These are phyloP conservation scores for Cyprinodon diabolis DNA, from an alignment of 2,797 vertebrate species.

Conservation along the genomic window DNA sequence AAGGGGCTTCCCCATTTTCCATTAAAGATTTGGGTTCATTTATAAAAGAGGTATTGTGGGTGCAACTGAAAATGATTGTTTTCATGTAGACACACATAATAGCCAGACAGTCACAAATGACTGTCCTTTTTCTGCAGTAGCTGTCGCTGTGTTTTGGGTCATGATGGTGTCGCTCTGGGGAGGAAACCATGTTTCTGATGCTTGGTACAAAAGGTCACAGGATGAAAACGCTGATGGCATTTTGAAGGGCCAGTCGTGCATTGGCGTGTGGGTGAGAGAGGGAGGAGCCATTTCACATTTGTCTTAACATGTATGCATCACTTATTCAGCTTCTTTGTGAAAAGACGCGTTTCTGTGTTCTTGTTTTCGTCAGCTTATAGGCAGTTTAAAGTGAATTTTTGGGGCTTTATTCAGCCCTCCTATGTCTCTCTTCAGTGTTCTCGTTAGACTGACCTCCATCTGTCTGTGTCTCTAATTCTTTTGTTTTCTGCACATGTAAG, in stretches of 20 bases:
- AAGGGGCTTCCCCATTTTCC: background rate
- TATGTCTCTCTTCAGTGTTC: conserved; percentile 38
- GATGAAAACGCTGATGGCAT: conserved; percentile 62
- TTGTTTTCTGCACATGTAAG: conserved; percentile 9
- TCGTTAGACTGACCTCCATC: conserved; percentile 39
- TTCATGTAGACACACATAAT: background rate
- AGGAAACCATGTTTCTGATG: conserved; percentile 63
- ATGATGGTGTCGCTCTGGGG: conserved; percentile 49
- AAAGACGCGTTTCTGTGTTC: conserved; percentile 13
- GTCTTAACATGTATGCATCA: conserved; percentile 29
- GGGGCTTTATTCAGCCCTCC: conserved; percentile 37
- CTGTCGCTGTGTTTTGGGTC: conserved; percentile 45
- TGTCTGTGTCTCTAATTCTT: conserved; percentile 34
- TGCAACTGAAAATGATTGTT: background rate
- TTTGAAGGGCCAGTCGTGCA: conserved; percentile 28
- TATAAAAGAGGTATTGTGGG: background rate
- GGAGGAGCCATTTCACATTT: conserved; percentile 21
- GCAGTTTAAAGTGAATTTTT: conserved; percentile 45
- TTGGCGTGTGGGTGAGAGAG: conserved; percentile 11
- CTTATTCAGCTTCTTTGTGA: conserved; percentile 29
- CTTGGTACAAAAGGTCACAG: conserved; percentile 68
- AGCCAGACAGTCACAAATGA: conserved; percentile 12
- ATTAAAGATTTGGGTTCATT: background rate
- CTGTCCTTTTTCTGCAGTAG: conserved; percentile 26
- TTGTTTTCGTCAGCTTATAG: background rate